Percentiles rank a stretch among this genome's conserved stretches.
phyloP scores from a whole-genome alignment of 2,888 invertebrate genomes.

The Euplagia quadripunctaria region DNA sequence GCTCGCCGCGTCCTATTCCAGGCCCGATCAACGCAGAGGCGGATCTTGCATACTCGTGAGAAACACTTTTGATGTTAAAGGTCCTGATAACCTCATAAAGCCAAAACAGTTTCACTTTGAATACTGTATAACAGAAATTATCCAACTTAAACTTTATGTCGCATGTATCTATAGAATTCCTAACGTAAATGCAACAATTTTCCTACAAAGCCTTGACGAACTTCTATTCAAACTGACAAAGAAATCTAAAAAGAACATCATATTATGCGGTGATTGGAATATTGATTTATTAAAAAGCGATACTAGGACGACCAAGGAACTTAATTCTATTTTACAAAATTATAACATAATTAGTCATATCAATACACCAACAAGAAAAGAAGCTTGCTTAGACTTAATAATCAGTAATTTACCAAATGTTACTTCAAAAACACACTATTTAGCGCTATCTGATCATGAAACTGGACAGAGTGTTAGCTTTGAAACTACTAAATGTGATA shows the following conservation, averaged over 20 bases:
- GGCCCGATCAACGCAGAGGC: slow-evolving; percentile 2
- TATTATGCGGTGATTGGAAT: no score
- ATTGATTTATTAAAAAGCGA: neutral
- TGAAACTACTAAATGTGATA: no score
- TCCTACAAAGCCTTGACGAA: slow-evolving; percentile 1
- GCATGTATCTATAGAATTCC: slow-evolving; percentile 9
- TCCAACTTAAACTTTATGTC: neutral
- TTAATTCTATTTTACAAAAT: neutral
- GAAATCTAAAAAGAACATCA: neutral
- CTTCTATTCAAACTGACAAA: neutral
- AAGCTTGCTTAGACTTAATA: no score
- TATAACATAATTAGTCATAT: slow-evolving; percentile 2
- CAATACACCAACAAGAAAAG: slow-evolving; percentile 5
- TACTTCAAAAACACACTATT: no score
- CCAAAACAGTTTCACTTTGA: slow-evolving; percentile 1
- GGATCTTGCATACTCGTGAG: slow-evolving; percentile 5
- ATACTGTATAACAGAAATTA: slow-evolving; percentile 2
- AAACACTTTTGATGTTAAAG: neutral
- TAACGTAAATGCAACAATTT: neutral
- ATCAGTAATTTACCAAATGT: no score
- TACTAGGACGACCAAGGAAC: neutral
- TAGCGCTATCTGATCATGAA: no score
- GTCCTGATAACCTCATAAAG: neutral
- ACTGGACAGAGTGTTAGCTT: no score
- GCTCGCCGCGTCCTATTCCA: neutral